Conservation (phyloP, 1,140 invertebrate species). For the Bombus difficillimus region DNA sequence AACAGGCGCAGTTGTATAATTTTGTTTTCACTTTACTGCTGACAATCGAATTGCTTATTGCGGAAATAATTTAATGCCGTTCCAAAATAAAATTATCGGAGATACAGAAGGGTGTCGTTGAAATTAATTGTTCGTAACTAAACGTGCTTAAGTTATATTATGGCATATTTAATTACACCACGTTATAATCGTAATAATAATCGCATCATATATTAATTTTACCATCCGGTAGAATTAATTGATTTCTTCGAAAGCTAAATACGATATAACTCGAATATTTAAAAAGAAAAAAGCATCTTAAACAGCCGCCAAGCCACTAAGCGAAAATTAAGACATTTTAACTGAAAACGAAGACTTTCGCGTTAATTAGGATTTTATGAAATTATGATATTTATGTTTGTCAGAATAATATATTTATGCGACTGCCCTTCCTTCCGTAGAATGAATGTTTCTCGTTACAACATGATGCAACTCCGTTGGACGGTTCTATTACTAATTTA, state of each 20-base stretch:
- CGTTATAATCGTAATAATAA: too few species aligned
- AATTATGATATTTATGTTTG: constrained; percentile 4
- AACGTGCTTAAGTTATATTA: neutral
- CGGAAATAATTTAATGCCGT: neutral
- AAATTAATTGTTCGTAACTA: neutral
- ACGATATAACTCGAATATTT: too few species aligned
- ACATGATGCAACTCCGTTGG: constrained; percentile 60
- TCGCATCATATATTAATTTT: too few species aligned
- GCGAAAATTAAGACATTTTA: neutral
- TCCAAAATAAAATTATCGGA: neutral
- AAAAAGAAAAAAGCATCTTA: too few species aligned
- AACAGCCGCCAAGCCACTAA: too few species aligned
- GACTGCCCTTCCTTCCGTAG: neutral
- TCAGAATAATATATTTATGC: constrained; percentile 39
- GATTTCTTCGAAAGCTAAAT: neutral
- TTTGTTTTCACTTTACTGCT: neutral
- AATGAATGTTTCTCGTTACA: constrained; percentile 66
- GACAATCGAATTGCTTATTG: neutral
- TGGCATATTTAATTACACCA: neutral
- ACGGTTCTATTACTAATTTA: constrained; percentile 66
- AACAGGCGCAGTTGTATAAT: neutral
- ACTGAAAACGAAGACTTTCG: neutral
- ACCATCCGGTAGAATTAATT: neutral
- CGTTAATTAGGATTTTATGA: neutral
- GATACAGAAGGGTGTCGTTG: neutral